phyloP scores from a whole-genome alignment of 2,888 invertebrate species.

The Mythimna impura region DNA sequence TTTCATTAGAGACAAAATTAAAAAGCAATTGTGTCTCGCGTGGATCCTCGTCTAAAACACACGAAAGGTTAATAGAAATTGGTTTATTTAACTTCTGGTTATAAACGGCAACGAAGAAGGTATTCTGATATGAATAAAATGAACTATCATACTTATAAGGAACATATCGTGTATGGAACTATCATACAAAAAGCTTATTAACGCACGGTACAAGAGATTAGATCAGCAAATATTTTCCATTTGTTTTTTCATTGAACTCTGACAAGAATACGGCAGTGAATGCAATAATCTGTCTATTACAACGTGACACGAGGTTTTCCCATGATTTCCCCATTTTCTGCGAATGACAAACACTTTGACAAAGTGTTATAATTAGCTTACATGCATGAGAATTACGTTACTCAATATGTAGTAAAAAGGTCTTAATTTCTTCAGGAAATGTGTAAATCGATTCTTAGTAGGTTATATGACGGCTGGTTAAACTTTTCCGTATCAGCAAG shows the following conservation, averaged over 20 bases:
- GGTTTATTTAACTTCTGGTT: too few species aligned
- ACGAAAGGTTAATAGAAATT: too few species aligned
- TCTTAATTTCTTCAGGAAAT: conserved; percentile 40
- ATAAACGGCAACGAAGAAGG: too few species aligned
- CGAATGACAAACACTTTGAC: conserved; percentile 58
- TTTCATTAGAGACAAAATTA: too few species aligned
- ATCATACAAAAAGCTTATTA: neutral
- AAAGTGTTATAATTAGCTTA: conserved; percentile 58
- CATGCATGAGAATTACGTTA: conserved; percentile 56
- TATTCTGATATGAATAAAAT: too few species aligned
- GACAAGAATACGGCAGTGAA: conserved; percentile 17
- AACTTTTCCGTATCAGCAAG: conserved; percentile 8
- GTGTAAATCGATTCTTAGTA: conserved; percentile 22
- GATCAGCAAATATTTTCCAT: conserved; percentile 23
- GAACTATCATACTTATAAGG: too few species aligned
- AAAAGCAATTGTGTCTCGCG: too few species aligned
- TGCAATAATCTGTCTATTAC: conserved; percentile 32
- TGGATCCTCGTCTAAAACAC: too few species aligned
- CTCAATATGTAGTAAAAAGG: conserved; percentile 51
- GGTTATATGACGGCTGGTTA: conserved; percentile 1
- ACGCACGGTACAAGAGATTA: conserved; percentile 6
- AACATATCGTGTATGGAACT: too few species aligned
- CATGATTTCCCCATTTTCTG: conserved; percentile 63
- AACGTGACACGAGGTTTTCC: conserved; percentile 45
- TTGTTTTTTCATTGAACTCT: conserved; percentile 29